Conservation (phyloP, 2,113 vertebrate genomes). For the Promerops cafer region DNA sequence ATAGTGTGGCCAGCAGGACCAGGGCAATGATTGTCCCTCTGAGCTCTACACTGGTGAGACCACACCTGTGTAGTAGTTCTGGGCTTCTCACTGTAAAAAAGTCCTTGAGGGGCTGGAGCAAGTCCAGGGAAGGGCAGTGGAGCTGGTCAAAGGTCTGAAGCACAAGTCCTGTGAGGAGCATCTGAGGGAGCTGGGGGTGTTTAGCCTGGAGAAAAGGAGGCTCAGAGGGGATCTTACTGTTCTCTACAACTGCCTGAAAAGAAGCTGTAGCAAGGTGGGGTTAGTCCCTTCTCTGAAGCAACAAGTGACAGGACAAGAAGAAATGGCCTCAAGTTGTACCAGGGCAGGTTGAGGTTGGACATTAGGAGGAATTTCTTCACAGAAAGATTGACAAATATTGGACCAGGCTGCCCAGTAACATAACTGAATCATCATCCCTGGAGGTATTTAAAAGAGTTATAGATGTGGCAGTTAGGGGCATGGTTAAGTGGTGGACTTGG, state of each 20-base stretch:
- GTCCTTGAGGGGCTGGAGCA: accelerated
- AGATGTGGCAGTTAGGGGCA: neutral
- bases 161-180: neutral
- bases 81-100: accelerated
- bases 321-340: neutral
- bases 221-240: accelerated
- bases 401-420: neutral
- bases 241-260: neutral
- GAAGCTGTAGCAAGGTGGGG: neutral
- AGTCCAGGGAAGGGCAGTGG: accelerated
- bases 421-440: neutral
- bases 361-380: neutral
- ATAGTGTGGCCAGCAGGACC: neutral
- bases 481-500: neutral
- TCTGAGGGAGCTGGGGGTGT: neutral
- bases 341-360: neutral
- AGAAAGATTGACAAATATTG: neutral
- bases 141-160: neutral
- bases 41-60: neutral
- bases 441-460: neutral
- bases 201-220: neutral
- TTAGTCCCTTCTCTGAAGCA: neutral
- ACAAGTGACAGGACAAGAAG: neutral
- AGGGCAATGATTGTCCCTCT: neutral
- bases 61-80: neutral